Base-by-base conservation (phyloP, 2,113 vertebrate species). In the Siphamia tubifer region DNA sequence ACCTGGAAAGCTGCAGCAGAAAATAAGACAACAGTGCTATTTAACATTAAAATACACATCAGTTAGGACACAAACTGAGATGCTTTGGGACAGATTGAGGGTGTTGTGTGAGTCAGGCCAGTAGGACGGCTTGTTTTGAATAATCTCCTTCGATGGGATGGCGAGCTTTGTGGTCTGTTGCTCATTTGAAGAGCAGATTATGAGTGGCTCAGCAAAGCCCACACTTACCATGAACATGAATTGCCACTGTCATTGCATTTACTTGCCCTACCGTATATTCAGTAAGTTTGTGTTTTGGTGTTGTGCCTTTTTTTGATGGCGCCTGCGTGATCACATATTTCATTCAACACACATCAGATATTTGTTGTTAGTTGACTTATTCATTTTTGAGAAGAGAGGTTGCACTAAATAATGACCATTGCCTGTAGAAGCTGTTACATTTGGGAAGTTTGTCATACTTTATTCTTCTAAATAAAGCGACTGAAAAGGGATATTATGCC, bases 171-270 rank as follows among this genome's bases (percentile, higher is more conserved):
- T 58, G 64, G 17, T 48, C 38, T 12, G 31, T 35, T 58, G 47
- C 40, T 65, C 60, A 21, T 48, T 40, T 66, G 53, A 24, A 35
- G 27, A 40, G 25, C 36, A 73, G 66, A 66, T 67, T 51, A 54
- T 23, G n/a, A 30, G 17, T 8, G 28, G 24, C 9, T 30, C 45
- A 53, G 6, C 21, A 32, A 30, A 24, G 1, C 16, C 21, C 8
- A 11, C 4, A 32, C 5, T 36, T 34, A 15, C 15, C 5, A 30
- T 4, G 12, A 16, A 23, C 25, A 32, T 35, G 2, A 23, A 2
- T 42, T 53, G 23, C 5, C 30, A 17, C 2, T 31, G 12, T 38
- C 17, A 54, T 0, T 5, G 5, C 9, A 10, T 55, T 38, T n/a
- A n/a, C n/a, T n/a, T n/a, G n/a, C n/a, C n/a, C n/a, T n/a, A n/a